A percentile compares a stretch with the other conserved stretches of the same genome.
These are phyloP conservation scores for Poeciliopsis paucimaculata DNA, from an alignment of 2,797 vertebrate species.

Conservation along the genomic window DNA sequence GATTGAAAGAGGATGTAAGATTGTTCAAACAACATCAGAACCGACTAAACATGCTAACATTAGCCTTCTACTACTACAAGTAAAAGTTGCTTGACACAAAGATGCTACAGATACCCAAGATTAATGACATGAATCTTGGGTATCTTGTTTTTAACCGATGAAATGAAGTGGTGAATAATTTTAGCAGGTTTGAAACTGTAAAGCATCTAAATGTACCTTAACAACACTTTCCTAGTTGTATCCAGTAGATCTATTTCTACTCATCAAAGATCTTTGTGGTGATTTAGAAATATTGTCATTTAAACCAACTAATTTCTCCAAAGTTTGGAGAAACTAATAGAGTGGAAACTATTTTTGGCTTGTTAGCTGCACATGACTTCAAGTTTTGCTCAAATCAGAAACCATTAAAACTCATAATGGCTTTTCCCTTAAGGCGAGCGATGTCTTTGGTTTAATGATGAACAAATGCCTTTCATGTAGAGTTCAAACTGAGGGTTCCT, in stretches of 20 bases:
- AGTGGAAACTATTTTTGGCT: conserved; percentile 9
- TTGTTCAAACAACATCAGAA: too few relatives aligned
- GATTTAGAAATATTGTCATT: background rate
- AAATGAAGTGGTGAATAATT: background rate
- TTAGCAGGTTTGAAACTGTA: background rate
- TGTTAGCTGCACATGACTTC: conserved; percentile 24
- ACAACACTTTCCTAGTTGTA: background rate
- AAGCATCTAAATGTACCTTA: background rate
- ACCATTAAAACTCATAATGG: background rate
- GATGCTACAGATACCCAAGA: too few relatives aligned
- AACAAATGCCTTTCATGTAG: conserved; percentile 37
- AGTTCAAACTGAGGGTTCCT: conserved; percentile 45
- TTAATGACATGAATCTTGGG: background rate
- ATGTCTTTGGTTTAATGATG: conserved; percentile 16
- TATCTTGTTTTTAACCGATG: background rate
- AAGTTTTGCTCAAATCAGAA: conserved; percentile 15
- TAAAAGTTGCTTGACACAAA: too few relatives aligned
- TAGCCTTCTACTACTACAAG: too few relatives aligned
- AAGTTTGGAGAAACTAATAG: too few relatives aligned
- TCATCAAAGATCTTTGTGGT: background rate
- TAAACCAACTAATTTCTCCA: background rate
- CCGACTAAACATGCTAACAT: too few relatives aligned
- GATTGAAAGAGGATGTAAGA: too few relatives aligned
- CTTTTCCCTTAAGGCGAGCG: conserved; percentile 13
- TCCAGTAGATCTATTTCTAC: background rate